phyloP scores from a whole-genome alignment of 1,140 invertebrate genomes.

The Drosophila sproati region DNA sequence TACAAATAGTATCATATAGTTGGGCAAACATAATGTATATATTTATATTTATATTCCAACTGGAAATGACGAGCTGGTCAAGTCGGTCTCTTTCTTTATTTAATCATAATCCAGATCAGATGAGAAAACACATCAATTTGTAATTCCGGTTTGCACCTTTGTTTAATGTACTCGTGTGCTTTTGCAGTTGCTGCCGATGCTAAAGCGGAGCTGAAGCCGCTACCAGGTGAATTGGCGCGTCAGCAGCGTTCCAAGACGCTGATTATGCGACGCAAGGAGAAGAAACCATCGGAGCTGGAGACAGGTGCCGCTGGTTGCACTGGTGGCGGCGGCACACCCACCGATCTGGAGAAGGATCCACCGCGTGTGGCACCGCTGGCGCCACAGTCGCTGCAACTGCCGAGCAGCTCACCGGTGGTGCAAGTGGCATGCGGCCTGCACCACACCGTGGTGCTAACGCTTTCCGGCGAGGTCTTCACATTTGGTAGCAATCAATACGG shows the following conservation, averaged over 20 bases:
- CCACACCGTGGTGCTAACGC: slow-evolving; percentile 90
- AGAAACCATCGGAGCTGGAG: slow-evolving; percentile 68
- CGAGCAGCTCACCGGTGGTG: slow-evolving; percentile 89
- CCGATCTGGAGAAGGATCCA: slow-evolving; percentile 88
- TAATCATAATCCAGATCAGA: too few relatives aligned
- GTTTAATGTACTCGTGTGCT: background rate
- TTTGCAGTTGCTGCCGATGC: slow-evolving; percentile 39
- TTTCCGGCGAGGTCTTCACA: slow-evolving; percentile 90
- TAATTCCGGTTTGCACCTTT: too few relatives aligned
- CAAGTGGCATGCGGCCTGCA: slow-evolving; percentile 96
- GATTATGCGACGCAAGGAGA: slow-evolving; percentile 80
- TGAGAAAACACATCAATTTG: too few relatives aligned
- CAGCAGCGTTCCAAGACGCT: slow-evolving; percentile 81
- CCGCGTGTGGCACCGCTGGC: slow-evolving; percentile 89
- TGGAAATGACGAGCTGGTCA: too few relatives aligned
- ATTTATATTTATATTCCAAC: too few relatives aligned
- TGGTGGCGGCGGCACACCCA: slow-evolving; percentile 77
- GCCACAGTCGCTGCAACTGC: slow-evolving; percentile 90
- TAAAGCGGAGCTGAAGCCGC: slow-evolving; percentile 64
- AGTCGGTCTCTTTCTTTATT: too few relatives aligned
- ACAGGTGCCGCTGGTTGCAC: slow-evolving; percentile 58
- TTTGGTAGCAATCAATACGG: slow-evolving; percentile 98
- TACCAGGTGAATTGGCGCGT: slow-evolving; percentile 68
- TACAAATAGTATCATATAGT: too few relatives aligned
- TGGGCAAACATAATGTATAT: too few relatives aligned